A percentile compares a stretch with the other conserved stretches of the same genome.
These are phyloP conservation scores for Pachyrhynchus sulphureomaculatus DNA, from an alignment of 1,140 invertebrate species.

Conservation along the genomic window DNA sequence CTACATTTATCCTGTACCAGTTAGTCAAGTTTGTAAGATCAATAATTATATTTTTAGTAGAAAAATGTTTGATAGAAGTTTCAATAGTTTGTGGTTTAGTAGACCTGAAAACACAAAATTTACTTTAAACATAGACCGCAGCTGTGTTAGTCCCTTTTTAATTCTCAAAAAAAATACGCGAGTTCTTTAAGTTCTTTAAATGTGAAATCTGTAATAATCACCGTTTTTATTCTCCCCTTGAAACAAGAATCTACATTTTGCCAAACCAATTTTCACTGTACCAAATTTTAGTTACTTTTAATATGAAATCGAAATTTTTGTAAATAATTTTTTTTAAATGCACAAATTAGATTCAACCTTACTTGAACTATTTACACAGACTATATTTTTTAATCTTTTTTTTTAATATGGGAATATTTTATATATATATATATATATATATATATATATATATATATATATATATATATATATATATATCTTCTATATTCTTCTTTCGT, in stretches of 20 bases:
- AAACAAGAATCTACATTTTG: conserved; percentile 10
- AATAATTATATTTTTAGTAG: conserved; percentile 27
- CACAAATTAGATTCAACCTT: no score
- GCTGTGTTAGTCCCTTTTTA: background rate
- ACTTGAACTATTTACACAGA: no score
- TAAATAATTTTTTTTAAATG: no score
- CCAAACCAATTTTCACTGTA: background rate
- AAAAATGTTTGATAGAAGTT: conserved; percentile 4
- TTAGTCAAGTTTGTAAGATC: conserved; percentile 21
- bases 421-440: no score
- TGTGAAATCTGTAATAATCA: conserved; percentile 10
- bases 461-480: no score
- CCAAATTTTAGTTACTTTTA: background rate
- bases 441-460: no score
- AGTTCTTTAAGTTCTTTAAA: conserved; percentile 12
- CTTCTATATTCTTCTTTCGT: no score
- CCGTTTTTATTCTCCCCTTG: conserved; percentile 9
- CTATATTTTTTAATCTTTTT: no score
- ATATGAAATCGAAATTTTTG: no score
- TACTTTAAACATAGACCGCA: conserved; percentile 16
- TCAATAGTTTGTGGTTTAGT: conserved; percentile 10
- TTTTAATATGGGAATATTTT: no score
- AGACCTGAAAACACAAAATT: conserved; percentile 4
- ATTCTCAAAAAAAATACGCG: background rate
- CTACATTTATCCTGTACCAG: conserved; percentile 21